Evolutionary conservation across 2,797 vertebrate species (phyloP).

Genomic region (Pseudomugil tenellus): DNA sequence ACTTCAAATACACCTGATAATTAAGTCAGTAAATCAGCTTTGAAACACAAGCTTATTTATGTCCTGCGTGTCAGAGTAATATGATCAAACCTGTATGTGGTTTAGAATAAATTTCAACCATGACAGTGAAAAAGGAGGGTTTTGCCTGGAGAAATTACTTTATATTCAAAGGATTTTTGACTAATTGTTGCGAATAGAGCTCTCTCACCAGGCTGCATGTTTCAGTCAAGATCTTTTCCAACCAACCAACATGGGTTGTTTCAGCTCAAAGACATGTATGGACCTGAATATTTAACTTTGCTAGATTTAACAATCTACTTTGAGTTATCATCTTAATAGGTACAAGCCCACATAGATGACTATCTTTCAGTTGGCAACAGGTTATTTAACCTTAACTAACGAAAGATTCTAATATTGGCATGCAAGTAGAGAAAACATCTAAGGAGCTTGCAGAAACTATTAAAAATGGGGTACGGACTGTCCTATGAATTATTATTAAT

Average conservation of each 20-base stretch:
- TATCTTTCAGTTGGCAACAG: too few relatives aligned
- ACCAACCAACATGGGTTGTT: neutral
- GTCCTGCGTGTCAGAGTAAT: conserved; percentile 20
- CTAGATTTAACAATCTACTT: neutral
- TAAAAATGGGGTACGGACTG: too few relatives aligned
- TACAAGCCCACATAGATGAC: neutral
- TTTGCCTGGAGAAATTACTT: neutral
- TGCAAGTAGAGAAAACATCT: too few relatives aligned
- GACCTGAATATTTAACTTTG: neutral
- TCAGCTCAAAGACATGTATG: neutral
- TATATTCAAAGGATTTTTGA: conserved; percentile 18
- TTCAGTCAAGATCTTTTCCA: fast-evolving
- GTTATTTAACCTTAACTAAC: too few relatives aligned
- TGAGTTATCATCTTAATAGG: neutral
- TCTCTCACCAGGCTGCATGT: neutral
- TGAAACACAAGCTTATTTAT: conserved; percentile 16
- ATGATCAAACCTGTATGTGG: conserved; percentile 21
- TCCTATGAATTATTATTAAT: too few relatives aligned
- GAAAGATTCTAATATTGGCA: too few relatives aligned
- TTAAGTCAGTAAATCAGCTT: conserved; percentile 52
- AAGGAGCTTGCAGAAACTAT: too few relatives aligned
- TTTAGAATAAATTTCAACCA: conserved; percentile 14
- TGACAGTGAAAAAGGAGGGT: conserved; percentile 13
- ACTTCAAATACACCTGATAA: conserved; percentile 15
- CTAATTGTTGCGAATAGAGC: conserved; percentile 7